Base-by-base conservation (phyloP, 2,888 invertebrate genomes). In the Pandemis heparana region DNA sequence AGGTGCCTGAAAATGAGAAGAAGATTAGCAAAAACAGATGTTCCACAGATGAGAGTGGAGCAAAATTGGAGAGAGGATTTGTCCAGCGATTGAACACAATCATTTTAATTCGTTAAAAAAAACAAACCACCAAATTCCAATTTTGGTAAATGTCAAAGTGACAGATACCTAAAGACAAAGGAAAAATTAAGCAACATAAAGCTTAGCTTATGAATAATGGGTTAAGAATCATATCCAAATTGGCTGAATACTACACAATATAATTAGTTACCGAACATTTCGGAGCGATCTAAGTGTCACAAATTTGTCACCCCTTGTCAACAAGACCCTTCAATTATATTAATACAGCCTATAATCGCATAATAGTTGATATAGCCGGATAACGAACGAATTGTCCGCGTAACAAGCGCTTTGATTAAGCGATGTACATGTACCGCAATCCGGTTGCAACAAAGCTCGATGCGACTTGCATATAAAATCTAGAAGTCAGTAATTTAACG, bases 401-500 rank as follows among this genome's bases (percentile, higher is more conserved):
- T 82, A 85, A 91, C 90, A 91, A 90, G 86, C 81, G 83, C 77
- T 78, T 80, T 90, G 86, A 90, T 90, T 88, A 85, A 81, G 81
- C 83, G 79, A 71, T 79, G 76, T 78, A 78, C 78, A 71, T 79
- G 76, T 78, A 78, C 78, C 77, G 80, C 80, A 81, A 83, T 83
- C 80, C 77, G 79, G 74, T 4, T 80, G 81, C 82, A 80, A 76
- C 74, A 43, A 75, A 77, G 77, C 83, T 85, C 80, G 85, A 81
- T 83, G 80, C 85, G 62, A 51, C 69, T 62, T 70, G 69, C 69
- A 70, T 70, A 53, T 48, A 43, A 43, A 43, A 43, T 43, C 12
- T 12, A 43, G 2, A 32, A 32, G 23, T 23, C 23, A 23, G 23
- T 23, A 23, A 23, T 2, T 23, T 23, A 23, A 23, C 23, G 23